These are phyloP conservation scores for Mormyrops boulengeri DNA, from an alignment of 2,797 vertebrate species.

Conservation along the genomic window DNA sequence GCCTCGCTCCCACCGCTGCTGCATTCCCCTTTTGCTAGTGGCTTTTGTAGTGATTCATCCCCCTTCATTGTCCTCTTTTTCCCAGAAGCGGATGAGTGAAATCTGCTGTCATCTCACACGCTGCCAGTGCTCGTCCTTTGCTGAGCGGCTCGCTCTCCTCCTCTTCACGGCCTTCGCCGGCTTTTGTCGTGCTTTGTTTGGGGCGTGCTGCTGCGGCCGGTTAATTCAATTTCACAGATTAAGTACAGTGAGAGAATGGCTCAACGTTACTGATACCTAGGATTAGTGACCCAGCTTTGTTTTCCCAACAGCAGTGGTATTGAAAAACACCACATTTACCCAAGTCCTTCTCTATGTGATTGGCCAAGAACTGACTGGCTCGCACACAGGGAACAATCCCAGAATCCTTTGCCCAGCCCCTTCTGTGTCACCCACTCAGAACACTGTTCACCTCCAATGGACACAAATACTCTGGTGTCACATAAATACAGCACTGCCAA, in stretches of 20 bases:
- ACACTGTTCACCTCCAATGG: background rate
- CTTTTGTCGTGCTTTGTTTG: background rate
- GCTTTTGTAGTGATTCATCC: slow-evolving; percentile 6
- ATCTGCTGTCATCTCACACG: background rate
- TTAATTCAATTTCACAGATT: background rate
- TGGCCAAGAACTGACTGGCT: background rate
- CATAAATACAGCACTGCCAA: slow-evolving; percentile 24
- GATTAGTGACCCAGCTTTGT: background rate
- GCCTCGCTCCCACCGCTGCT: background rate
- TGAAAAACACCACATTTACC: background rate
- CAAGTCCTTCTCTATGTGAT: background rate
- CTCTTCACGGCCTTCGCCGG: background rate
- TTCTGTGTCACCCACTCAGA: background rate
- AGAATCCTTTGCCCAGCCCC: slow-evolving; percentile 48
- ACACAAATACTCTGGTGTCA: slow-evolving; percentile 36
- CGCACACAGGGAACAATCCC: slow-evolving; percentile 39
- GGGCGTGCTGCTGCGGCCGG: background rate
- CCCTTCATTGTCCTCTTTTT: slow-evolving; percentile 1
- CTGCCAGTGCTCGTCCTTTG: background rate
- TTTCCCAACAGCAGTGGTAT: background rate
- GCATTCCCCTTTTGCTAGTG: background rate
- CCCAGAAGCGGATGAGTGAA: background rate
- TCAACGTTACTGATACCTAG: background rate
- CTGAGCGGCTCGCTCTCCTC: background rate
- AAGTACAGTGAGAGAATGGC: background rate